Evolutionary conservation across 30 jellyfish, hydroid and myxozoan genomes (phyloP).

Genomic region (Cassiopea andromeda): DNA sequence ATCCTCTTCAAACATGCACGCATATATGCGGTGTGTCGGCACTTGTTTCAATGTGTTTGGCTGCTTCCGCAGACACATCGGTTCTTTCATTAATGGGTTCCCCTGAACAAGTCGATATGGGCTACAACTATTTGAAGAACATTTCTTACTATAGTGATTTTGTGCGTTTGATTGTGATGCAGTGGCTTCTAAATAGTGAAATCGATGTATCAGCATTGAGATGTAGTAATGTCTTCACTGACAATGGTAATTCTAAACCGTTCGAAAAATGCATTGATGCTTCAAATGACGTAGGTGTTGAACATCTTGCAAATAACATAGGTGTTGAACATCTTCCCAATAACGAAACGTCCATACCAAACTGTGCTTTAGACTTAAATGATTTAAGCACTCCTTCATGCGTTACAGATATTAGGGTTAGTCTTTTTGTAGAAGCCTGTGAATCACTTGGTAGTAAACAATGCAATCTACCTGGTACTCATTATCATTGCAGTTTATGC

Average conservation of each 20-base stretch:
- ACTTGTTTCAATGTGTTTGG: neutral
- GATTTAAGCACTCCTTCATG: neutral
- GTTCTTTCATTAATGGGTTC: neutral
- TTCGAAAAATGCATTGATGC: too few species aligned
- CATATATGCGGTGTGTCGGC: slow-evolving; percentile 1
- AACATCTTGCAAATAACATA: neutral
- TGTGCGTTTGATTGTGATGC: neutral
- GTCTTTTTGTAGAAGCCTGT: neutral
- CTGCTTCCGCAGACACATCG: neutral
- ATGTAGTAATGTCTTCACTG: neutral
- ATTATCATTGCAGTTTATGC: neutral
- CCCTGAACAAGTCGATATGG: neutral
- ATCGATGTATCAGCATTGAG: neutral
- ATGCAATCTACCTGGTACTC: neutral
- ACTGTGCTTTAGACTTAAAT: too few species aligned
- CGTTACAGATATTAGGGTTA: neutral
- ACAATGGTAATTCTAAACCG: neutral
- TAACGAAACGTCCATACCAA: too few species aligned
- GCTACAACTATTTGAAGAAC: neutral
- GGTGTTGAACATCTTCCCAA: neutral
- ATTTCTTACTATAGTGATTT: neutral
- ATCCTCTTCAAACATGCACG: neutral
- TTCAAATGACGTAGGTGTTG: too few species aligned
- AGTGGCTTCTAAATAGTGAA: neutral
- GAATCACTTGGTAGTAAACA: too few species aligned